These are phyloP conservation scores for Chionodraco myersi DNA, from an alignment of 2,113 vertebrate species.

Conservation along the genomic window DNA sequence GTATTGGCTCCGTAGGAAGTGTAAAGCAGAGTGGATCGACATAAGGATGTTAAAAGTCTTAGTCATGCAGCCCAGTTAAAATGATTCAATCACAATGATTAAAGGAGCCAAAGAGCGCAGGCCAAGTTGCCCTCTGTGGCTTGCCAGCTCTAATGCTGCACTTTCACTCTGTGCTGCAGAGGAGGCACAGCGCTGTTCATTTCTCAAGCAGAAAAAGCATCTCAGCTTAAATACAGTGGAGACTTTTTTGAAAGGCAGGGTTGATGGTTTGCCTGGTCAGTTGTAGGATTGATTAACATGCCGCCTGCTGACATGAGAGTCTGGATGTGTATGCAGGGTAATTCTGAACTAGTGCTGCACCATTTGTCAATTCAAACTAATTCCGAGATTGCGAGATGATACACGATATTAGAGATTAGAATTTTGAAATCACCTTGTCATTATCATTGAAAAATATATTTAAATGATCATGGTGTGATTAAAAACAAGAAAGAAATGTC, in stretches of 20 bases:
- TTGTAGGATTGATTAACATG: slow-evolving; percentile 31
- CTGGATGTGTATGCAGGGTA: neutral
- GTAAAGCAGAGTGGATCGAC: slow-evolving; percentile 27
- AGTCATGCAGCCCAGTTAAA: slow-evolving; percentile 41
- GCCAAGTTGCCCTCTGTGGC: slow-evolving; percentile 48
- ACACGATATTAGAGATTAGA: no score
- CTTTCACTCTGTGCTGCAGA: slow-evolving; percentile 47
- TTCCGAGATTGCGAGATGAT: no score
- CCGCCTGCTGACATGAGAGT: slow-evolving; percentile 30
- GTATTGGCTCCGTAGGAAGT: slow-evolving; percentile 31
- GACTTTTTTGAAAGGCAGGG: slow-evolving; percentile 24
- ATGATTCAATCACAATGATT: slow-evolving; percentile 57
- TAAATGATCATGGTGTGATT: no score
- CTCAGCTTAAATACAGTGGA: slow-evolving; percentile 8
- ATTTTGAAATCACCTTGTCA: no score
- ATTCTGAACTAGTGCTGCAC: neutral
- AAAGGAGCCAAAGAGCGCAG: slow-evolving; percentile 38
- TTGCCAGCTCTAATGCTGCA: slow-evolving; percentile 51
- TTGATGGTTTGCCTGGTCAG: slow-evolving; percentile 23
- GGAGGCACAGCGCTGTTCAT: slow-evolving; percentile 26
- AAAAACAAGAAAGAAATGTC: no score
- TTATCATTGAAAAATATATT: no score
- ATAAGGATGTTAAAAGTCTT: slow-evolving; percentile 40
- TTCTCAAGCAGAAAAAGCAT: slow-evolving; percentile 34
- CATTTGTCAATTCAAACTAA: no score